Evolutionary conservation across 2,797 vertebrate species (phyloP), one percentile per base, ranked within the genome.

Genomic region (Neostethus bicornis): DNA sequence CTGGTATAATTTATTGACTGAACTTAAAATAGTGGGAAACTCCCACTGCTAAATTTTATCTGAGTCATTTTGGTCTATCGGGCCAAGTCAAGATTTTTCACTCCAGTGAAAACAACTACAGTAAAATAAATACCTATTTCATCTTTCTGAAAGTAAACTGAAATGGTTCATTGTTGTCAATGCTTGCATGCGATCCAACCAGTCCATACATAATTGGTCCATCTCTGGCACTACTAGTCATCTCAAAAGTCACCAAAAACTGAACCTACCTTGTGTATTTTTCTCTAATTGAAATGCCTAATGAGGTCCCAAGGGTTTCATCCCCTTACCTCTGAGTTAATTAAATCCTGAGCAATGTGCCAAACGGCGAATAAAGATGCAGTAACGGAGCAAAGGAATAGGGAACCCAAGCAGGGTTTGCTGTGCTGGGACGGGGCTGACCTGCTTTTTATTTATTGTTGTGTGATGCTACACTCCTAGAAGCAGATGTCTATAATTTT

Each of bases 251-350:
- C 89, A 90, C 84, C 81, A 85, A 90, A 89, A 88, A 87, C 83
- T 84, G 86, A 87, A 84, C 86, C 87, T 80, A 92, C 86, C 89
- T 89, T 89, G 89, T 91, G 82, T 90, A 77, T 91, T 91, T 86
- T 90, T 85, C 83, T 61, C 86, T 93, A 94, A 94, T 93, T 93
- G 93, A 93, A 93, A 92, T 84, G 92, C 89, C 91, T 95, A 95
- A 95, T 94, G 93, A 95, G 93, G 83, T 93, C 94, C 92, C 94
- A 16, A 58, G 93, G 91, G 92, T 90, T 92, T 84, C 91, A 92
- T 91, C 85, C 85, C 83, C 90, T 92, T 92, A 91, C 87, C 87
- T 87, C 80, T 1, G 86, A 87, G 87, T 92, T 92, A 90, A 92
- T 92, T 91, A 92, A 90, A 85, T 85, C 81, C 77, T 64, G 68